Conservation (phyloP, 53 echinoderm and acorn worm species). For the Echinometra lucunter region DNA sequence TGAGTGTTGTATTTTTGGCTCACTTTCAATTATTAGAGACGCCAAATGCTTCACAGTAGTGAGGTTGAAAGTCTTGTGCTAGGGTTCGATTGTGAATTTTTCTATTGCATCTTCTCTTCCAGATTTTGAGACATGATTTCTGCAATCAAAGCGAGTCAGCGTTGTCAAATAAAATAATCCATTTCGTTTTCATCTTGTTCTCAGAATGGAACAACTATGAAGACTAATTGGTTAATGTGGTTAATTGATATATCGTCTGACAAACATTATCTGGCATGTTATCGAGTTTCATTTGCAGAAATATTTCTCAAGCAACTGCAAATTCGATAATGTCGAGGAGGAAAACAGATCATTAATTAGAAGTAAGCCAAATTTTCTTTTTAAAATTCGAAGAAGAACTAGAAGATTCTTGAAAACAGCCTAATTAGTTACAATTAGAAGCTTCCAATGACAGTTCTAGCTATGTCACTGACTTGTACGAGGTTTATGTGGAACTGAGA, state of each 20-base stretch:
- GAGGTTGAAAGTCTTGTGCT: not conserved
- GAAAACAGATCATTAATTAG: not conserved
- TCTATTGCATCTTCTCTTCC: not conserved
- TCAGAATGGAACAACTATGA: not conserved
- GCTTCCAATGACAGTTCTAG: not conserved
- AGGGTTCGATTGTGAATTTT: not conserved
- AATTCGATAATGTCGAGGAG: not conserved
- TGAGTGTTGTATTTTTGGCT: constrained; percentile 64
- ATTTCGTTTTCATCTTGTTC: not conserved
- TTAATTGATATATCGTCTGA: not conserved
- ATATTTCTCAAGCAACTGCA: not conserved
- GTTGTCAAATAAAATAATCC: not conserved
- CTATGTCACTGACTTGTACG: not conserved
- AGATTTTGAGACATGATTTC: not conserved
- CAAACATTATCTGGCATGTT: not conserved
- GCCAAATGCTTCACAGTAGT: constrained; percentile 6
- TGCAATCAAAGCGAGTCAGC: not conserved
- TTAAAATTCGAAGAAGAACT: not conserved
- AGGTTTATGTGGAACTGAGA: not conserved
- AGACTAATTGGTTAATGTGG: not conserved
- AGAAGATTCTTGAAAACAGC: not conserved
- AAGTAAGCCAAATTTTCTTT: too few relatives aligned
- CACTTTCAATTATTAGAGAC: constrained; percentile 59
- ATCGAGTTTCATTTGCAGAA: not conserved
- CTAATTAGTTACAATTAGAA: not conserved